Evolutionary conservation across 2,888 invertebrate genomes (phyloP).

Genomic region (Cryptus armator): DNA sequence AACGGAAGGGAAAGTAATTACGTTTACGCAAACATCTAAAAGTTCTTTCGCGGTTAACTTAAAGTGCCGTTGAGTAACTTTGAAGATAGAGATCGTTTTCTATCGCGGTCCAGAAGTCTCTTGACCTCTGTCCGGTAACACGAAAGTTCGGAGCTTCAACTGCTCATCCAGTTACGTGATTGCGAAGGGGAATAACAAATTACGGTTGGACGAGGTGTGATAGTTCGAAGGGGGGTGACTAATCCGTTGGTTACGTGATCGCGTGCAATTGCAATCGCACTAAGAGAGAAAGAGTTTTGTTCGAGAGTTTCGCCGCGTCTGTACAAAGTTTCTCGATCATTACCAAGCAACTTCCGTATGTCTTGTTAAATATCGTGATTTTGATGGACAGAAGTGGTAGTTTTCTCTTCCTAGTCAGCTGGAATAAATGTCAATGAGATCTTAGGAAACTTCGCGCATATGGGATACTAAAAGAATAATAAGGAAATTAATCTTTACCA

Average conservation of each 20-base stretch:
- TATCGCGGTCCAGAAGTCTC: conserved; percentile 32
- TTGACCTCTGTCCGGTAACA: conserved; percentile 38
- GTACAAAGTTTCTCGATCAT: neutral
- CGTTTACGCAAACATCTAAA: conserved; percentile 17
- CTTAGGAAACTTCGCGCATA: neutral
- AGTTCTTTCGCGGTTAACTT: conserved; percentile 9
- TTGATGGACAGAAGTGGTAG: conserved; percentile 15
- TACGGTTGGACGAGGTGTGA: conserved; percentile 35
- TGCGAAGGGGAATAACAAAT: conserved; percentile 14
- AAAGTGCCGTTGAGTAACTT: conserved; percentile 34
- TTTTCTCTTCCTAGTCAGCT: conserved; percentile 14
- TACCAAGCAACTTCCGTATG: conserved; percentile 15
- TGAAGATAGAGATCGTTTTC: neutral
- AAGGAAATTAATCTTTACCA: neutral
- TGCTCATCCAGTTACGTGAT: conserved; percentile 42
- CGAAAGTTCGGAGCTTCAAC: conserved; percentile 51
- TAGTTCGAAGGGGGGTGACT: conserved; percentile 37
- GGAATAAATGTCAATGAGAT: conserved; percentile 9
- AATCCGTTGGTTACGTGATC: conserved; percentile 45
- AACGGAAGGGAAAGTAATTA: conserved; percentile 49
- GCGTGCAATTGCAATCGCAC: conserved; percentile 34
- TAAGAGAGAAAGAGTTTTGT: neutral
- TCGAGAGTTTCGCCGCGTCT: neutral
- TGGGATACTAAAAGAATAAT: neutral
- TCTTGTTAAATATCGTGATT: conserved; percentile 5